Conservation (phyloP, 53 echinoderm and acorn worm species). For the Henricia sp. region DNA sequence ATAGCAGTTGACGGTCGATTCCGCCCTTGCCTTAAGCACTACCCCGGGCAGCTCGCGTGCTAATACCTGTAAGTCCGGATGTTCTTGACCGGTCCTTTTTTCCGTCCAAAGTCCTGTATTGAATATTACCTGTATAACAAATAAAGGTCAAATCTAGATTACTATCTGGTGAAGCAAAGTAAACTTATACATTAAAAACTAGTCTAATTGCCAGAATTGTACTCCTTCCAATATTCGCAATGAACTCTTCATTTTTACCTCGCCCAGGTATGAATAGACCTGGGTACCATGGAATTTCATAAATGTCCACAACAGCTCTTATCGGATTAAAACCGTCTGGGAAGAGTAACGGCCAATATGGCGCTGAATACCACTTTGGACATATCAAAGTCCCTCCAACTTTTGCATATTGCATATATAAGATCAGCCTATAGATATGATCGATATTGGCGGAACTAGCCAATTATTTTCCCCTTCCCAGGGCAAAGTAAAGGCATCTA, state of each 20-base stretch:
- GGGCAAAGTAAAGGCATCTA: slow-evolving; percentile 21
- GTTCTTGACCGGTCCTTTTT: not conserved
- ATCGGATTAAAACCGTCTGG: too few relatives aligned
- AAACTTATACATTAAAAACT: too few relatives aligned
- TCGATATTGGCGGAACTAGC: slow-evolving; percentile 51
- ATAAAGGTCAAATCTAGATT: too few relatives aligned
- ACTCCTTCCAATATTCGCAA: too few relatives aligned
- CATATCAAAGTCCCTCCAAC: slow-evolving; percentile 30
- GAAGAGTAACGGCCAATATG: too few relatives aligned
- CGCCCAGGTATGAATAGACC: too few relatives aligned
- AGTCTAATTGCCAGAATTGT: too few relatives aligned
- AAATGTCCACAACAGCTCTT: too few relatives aligned
- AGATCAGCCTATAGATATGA: slow-evolving; percentile 1
- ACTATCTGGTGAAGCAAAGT: too few relatives aligned
- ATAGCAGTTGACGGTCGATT: not conserved
- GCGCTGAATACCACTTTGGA: too few relatives aligned
- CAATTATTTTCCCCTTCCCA: slow-evolving; percentile 43
- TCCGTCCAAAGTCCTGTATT: not conserved
- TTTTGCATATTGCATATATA: not conserved
- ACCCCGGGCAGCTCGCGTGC: not conserved
- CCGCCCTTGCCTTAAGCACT: slow-evolving; percentile 21
- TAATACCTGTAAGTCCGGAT: not conserved
- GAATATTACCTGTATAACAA: slow-evolving; percentile 47
- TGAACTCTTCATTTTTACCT: too few relatives aligned
- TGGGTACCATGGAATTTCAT: too few relatives aligned